Conservation (phyloP, 2,888 invertebrate genomes). For the Cryptocheilus praepositus region DNA sequence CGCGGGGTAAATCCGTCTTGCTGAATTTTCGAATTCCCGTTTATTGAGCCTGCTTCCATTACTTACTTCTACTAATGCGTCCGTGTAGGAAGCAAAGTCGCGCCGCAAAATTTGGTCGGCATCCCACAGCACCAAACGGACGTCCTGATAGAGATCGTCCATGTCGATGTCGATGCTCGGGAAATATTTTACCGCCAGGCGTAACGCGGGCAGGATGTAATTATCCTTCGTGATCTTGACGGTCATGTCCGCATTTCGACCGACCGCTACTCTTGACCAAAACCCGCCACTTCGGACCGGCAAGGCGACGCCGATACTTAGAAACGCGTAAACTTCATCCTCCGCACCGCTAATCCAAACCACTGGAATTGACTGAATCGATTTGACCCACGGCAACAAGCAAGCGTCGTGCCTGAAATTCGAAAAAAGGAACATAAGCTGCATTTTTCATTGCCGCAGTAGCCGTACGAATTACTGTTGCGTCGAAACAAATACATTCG, state of each 20-base stretch:
- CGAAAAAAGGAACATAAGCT: too few species aligned
- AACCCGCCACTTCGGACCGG: conserved; percentile 61
- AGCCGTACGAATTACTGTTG: too few species aligned
- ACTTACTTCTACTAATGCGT: conserved; percentile 63
- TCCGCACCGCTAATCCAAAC: conserved; percentile 64
- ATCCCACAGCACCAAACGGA: conserved; percentile 67
- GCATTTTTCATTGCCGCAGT: too few species aligned
- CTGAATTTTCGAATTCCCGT: too few species aligned
- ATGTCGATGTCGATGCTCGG: conserved; percentile 46
- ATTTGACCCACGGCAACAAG: conserved; percentile 66
- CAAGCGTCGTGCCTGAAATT: conserved; percentile 69
- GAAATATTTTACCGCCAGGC: conserved; percentile 54
- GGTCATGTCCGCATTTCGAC: conserved; percentile 49
- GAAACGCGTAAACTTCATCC: conserved; percentile 67
- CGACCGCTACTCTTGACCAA: conserved; percentile 53
- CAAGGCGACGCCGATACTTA: conserved; percentile 65
- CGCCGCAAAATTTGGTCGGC: conserved; percentile 64
- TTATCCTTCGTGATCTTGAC: conserved; percentile 53
- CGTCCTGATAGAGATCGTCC: conserved; percentile 64
- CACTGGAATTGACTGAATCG: conserved; percentile 66
- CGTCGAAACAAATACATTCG: too few species aligned
- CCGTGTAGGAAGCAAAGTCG: conserved; percentile 64
- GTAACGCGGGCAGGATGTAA: conserved; percentile 59
- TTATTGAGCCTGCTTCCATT: not conserved
- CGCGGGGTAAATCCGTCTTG: too few species aligned